phyloP scores from a whole-genome alignment of 2,797 vertebrate species.

The Poecilia wingei region DNA sequence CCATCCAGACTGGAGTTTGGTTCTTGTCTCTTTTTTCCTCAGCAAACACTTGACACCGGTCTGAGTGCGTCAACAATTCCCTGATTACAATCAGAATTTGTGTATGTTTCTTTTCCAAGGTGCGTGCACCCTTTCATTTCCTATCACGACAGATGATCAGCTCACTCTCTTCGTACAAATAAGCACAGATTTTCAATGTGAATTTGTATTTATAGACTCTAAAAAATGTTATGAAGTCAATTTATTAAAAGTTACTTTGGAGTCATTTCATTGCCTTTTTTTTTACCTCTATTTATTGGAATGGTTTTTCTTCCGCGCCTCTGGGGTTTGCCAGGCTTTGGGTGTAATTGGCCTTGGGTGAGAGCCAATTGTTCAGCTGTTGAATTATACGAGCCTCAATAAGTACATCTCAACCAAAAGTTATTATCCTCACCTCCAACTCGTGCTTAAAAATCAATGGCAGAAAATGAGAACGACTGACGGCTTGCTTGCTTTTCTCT shows the following conservation, averaged over 20 bases:
- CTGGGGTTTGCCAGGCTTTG: background rate
- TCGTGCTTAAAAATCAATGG: slow-evolving; percentile 6
- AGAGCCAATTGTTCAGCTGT: background rate
- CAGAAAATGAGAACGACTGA: background rate
- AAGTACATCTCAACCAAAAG: slow-evolving; percentile 7
- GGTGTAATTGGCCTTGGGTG: slow-evolving; percentile 6
- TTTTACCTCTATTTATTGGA: background rate
- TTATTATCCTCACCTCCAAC: slow-evolving; percentile 2
- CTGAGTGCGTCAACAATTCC: background rate
- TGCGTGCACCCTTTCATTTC: slow-evolving; percentile 18
- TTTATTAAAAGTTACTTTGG: background rate
- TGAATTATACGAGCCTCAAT: slow-evolving; percentile 2
- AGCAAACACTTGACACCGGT: slow-evolving; percentile 9
- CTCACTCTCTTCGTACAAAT: slow-evolving; percentile 7
- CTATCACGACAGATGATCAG: background rate
- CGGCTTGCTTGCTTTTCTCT: slow-evolving; percentile 10
- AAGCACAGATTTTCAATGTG: slow-evolving; percentile 11
- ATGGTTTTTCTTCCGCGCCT: background rate
- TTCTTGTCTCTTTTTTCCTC: slow-evolving; percentile 3
- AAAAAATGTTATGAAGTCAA: slow-evolving; percentile 1
- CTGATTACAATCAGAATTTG: slow-evolving; percentile 55
- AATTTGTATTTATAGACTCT: slow-evolving; percentile 1
- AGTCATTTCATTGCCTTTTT: background rate
- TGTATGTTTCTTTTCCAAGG: background rate
- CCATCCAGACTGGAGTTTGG: slow-evolving; percentile 6